These are phyloP conservation scores for Cathartes aura DNA, from an alignment of 2,113 vertebrate species.

Conservation along the genomic window DNA sequence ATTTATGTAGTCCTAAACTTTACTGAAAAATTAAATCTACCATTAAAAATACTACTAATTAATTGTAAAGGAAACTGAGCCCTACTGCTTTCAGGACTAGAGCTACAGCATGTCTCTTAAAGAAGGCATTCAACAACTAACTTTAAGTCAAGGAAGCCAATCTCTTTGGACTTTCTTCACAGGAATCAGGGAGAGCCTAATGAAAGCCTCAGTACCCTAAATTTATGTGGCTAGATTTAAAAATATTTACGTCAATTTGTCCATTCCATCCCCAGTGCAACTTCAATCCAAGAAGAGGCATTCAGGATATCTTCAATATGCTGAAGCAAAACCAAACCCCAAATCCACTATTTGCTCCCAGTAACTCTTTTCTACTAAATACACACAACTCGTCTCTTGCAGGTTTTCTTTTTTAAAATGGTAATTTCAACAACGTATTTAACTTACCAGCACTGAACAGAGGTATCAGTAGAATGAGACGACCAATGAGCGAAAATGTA, in stretches of 20 bases:
- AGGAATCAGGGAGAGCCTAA: not conserved
- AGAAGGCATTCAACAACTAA: not conserved
- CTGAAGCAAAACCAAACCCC: not conserved
- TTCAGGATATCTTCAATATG: not conserved
- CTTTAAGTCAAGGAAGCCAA: not conserved
- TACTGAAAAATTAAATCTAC: not conserved
- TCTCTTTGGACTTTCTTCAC: not conserved
- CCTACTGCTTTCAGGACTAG: not conserved
- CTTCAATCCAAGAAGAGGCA: not conserved
- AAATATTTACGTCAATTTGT: not conserved
- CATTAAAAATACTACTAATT: not conserved
- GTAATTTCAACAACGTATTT: not conserved
- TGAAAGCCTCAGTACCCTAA: not conserved
- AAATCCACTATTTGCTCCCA: not conserved
- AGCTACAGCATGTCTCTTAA: not conserved
- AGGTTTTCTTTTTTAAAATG: not conserved
- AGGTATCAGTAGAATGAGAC: constrained; percentile 36
- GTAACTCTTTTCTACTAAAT: not conserved
- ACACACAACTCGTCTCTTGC: rapidly evolving
- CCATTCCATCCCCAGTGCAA: not conserved
- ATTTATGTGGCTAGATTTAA: not conserved
- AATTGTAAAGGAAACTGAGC: not conserved
- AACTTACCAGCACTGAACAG: constrained; percentile 71
- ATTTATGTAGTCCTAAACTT: not conserved
- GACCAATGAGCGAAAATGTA: constrained; percentile 10